A percentile compares a stretch with the other conserved stretches of the same genome.
Conservation (phyloP, 2,888 invertebrate genomes). For the Antheraea yamamai region DNA sequence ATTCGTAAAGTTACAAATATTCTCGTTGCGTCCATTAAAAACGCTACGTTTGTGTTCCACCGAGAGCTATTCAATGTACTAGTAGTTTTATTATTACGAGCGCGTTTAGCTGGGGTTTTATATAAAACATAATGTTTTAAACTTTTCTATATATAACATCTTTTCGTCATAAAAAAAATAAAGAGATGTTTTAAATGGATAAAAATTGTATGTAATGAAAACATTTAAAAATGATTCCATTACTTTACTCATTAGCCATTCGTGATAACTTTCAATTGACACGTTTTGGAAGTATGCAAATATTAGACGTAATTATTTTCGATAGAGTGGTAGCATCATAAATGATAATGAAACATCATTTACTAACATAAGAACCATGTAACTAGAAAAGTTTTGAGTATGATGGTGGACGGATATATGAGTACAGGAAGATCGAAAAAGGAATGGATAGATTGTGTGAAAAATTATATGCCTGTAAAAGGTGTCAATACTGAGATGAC, state of each 20-base stretch:
- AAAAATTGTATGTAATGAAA: neutral
- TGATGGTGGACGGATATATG: too few relatives aligned
- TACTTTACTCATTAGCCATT: too few relatives aligned
- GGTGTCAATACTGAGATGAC: too few relatives aligned
- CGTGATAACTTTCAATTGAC: neutral
- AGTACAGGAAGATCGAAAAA: too few relatives aligned
- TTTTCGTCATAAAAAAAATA: neutral
- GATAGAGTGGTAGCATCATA: too few relatives aligned
- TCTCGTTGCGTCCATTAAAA: conserved; percentile 14
- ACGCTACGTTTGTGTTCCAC: conserved; percentile 1
- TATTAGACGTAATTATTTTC: too few relatives aligned
- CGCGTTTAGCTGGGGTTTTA: neutral
- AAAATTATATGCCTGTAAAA: too few relatives aligned
- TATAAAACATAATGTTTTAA: neutral
- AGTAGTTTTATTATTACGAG: conserved; percentile 1
- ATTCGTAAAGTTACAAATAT: neutral
- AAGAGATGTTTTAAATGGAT: neutral
- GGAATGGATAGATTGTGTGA: too few relatives aligned
- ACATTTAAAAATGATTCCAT: neutral
- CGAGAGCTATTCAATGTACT: neutral
- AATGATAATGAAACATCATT: too few relatives aligned
- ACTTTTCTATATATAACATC: neutral
- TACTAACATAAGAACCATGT: too few relatives aligned
- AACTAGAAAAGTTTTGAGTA: too few relatives aligned
- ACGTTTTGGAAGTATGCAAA: too few relatives aligned